phyloP scores from a whole-genome alignment of 2,888 invertebrate genomes.

The Spicauda simplicius region DNA sequence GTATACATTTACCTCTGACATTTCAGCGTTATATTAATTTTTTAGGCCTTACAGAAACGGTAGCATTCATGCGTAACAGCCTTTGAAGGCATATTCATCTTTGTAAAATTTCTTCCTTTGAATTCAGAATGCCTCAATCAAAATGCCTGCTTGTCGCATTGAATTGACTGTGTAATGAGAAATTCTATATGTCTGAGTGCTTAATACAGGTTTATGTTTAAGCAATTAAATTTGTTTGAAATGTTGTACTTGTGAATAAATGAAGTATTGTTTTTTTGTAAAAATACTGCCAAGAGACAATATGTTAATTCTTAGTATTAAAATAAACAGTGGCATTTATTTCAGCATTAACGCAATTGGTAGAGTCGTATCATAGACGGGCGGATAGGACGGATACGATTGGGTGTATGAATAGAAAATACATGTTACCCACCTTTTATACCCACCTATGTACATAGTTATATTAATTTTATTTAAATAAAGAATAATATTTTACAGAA shows the following conservation, averaged over 20 bases:
- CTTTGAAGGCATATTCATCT: not conserved
- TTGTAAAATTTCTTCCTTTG: slow-evolving; percentile 5
- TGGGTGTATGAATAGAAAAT: slow-evolving; percentile 33
- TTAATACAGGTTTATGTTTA: not conserved
- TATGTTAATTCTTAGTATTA: too few species aligned
- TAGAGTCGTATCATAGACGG: slow-evolving; percentile 45
- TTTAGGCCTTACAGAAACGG: not conserved
- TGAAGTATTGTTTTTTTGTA: too few species aligned
- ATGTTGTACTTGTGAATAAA: too few species aligned
- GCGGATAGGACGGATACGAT: slow-evolving; percentile 44
- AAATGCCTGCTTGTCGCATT: not conserved
- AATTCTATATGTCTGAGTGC: not conserved
- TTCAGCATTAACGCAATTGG: not conserved
- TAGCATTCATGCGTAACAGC: slow-evolving; percentile 4
- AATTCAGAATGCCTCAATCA: not conserved
- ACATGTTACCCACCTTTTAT: slow-evolving; percentile 36
- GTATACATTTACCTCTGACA: too few species aligned
- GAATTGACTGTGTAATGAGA: slow-evolving; percentile 23
- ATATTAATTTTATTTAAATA: slow-evolving; percentile 33
- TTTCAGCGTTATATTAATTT: not conserved
- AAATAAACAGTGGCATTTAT: too few species aligned
- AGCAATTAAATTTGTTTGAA: too few species aligned
- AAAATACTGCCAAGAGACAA: too few species aligned
- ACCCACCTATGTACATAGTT: slow-evolving; percentile 24
- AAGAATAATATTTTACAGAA: slow-evolving; percentile 62